Evolutionary conservation across 2,113 vertebrate species (phyloP), one percentile per base, ranked within the genome.

Genomic region (Choloepus hoffmanni): DNA sequence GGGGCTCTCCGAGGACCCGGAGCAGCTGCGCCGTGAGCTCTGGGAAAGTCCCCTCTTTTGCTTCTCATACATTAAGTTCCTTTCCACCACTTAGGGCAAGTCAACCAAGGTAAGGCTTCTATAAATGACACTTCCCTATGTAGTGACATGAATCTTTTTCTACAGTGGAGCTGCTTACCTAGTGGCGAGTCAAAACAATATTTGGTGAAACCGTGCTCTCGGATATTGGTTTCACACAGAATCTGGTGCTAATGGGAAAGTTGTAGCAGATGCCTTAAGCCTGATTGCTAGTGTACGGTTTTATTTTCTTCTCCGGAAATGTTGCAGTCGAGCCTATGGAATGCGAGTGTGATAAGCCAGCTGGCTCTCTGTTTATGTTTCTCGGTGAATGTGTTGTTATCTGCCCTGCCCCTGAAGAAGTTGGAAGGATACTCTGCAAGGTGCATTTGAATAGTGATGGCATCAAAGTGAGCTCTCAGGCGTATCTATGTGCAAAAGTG

Each of bases 61-160:
- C 97, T 97, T 86, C 98, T 97, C 97, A 21, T 72, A 85, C 96
- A 96, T 98, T 95, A 98, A 98, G 98, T 98, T 98, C 98, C 96
- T 98, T 98, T 97, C 97, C 98, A 98, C 95, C 98, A 98, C 97
- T 98, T 98, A 98, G 98, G 98, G 98, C 98, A 97, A 98, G 97
- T 97, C 98, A 97, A 97, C 98, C 93, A 98, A 99, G 99, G 99
- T 99, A 99, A 99, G 98, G 93, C 96, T 98, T 89, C 21, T 33
- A 94, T 91, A 19, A 96, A 92, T 85, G 94, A 90, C 97, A 97
- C 98, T 98, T 98, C 79, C 45, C 95, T 98, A 9, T 94, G 67
- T 82, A 96, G 90, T 94, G 85, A 68, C 96, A 72, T 92, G 82
- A 86, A 24, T 95, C 92, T 96, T 95, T 96, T 74, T 85, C 92